phyloP scores from a whole-genome alignment of 2,113 vertebrate species.

The Psittacus erithacus region DNA sequence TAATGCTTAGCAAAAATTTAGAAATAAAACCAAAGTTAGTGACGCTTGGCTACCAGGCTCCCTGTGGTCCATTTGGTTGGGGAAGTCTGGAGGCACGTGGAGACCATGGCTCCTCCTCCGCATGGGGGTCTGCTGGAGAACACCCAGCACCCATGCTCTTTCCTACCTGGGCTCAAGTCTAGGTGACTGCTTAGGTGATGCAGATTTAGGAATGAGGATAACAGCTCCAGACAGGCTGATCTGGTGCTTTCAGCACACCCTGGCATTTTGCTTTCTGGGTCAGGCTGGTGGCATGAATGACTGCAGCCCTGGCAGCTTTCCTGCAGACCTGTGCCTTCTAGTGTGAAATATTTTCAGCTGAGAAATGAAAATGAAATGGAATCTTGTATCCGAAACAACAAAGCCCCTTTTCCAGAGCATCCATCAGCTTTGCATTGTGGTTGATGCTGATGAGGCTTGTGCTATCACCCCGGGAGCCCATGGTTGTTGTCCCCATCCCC shows the following conservation, averaged over 20 bases:
- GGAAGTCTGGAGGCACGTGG: accelerated
- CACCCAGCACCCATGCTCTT: accelerated
- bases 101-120: neutral
- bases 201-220: neutral
- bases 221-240: neutral
- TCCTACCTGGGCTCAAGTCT: neutral
- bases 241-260: neutral
- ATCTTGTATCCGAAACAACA: neutral
- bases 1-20: neutral
- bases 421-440: neutral
- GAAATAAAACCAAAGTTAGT: neutral
- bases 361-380: neutral
- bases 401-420: neutral
- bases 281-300: neutral
- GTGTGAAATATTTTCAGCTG: neutral
- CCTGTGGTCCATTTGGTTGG: accelerated
- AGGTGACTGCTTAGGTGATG: neutral
- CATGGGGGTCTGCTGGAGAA: accelerated
- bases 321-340: neutral
- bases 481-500: neutral
- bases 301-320: neutral
- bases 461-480: neutral
- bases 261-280: neutral
- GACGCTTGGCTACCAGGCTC: too few relatives aligned
- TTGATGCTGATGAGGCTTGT: neutral